phyloP scores from a whole-genome alignment of 2,113 vertebrate genomes.

The Sceloporus tristichus region DNA sequence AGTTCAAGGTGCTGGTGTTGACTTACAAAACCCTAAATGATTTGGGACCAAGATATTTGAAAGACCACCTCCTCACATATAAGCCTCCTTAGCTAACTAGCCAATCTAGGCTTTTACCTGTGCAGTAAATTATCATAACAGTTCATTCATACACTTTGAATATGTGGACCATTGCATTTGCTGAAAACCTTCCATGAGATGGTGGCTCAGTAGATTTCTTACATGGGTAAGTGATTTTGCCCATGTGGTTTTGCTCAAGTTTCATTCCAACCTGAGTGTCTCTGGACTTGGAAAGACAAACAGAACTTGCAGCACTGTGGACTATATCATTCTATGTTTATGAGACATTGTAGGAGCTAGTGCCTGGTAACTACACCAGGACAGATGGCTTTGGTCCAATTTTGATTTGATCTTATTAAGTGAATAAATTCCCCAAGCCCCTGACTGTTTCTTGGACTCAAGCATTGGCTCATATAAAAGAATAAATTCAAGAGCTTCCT shows the following conservation, averaged over 20 bases:
- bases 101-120: no score
- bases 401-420: conserved; percentile 36
- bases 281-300: conserved; percentile 4
- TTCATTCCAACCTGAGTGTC: neutral
- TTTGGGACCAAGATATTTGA: no score
- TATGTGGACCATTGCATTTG: neutral
- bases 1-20: no score
- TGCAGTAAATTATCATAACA: neutral
- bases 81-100: no score
- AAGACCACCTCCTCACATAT: no score
- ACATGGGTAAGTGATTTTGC: neutral
- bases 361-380: conserved; percentile 13
- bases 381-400: conserved; percentile 23
- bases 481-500: conserved; percentile 20
- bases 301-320: neutral
- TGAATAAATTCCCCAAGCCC: conserved; percentile 21
- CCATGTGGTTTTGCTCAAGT: neutral
- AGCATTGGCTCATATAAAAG: neutral
- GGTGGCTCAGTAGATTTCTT: neutral
- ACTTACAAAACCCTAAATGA: no score
- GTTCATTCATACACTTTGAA: neutral
- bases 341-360: conserved; percentile 4
- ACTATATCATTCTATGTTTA: conserved; percentile 18
- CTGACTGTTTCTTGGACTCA: conserved; percentile 22
- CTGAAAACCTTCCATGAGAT: neutral